phyloP scores from a whole-genome alignment of 2,888 invertebrate genomes.

The Conchocele bisecta region DNA sequence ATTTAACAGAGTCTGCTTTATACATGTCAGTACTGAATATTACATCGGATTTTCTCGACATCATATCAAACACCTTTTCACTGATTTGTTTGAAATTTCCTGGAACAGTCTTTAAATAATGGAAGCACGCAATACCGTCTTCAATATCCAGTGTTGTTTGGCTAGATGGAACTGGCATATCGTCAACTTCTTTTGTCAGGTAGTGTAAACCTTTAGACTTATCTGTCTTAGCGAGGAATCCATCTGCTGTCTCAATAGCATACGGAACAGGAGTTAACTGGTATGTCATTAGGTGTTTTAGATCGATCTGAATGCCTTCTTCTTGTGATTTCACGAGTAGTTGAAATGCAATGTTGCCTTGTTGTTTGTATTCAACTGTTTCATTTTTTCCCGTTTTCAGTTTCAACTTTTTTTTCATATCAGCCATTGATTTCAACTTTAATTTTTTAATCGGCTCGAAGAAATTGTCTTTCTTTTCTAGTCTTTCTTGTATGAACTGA shows the following conservation, averaged over 20 bases:
- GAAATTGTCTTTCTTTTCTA: neutral
- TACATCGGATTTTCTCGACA: slow-evolving; percentile 1
- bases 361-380: neutral
- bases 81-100: slow-evolving; percentile 10
- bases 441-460: slow-evolving; percentile 3
- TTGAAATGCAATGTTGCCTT: slow-evolving; percentile 2
- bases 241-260: slow-evolving; percentile 36
- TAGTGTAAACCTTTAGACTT: slow-evolving; percentile 25
- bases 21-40: slow-evolving; percentile 25
- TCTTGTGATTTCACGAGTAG: slow-evolving; percentile 1
- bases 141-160: neutral
- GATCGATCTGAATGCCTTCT: neutral
- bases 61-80: slow-evolving; percentile 2
- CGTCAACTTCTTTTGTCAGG: neutral
- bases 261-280: slow-evolving; percentile 43
- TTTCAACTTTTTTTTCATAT: neutral
- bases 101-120: slow-evolving; percentile 7
- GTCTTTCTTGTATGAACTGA: neutral
- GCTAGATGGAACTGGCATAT: neutral
- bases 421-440: slow-evolving; percentile 1
- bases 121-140: slow-evolving; percentile 25
- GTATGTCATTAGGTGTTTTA: slow-evolving; percentile 28
- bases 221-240: slow-evolving; percentile 28
- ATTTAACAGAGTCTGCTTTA: neutral
- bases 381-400: slow-evolving; percentile 7